Evolutionary conservation across 2,888 invertebrate genomes (phyloP), one percentile per base, ranked within the genome.

Genomic region (Orchesellides sinensis): DNA sequence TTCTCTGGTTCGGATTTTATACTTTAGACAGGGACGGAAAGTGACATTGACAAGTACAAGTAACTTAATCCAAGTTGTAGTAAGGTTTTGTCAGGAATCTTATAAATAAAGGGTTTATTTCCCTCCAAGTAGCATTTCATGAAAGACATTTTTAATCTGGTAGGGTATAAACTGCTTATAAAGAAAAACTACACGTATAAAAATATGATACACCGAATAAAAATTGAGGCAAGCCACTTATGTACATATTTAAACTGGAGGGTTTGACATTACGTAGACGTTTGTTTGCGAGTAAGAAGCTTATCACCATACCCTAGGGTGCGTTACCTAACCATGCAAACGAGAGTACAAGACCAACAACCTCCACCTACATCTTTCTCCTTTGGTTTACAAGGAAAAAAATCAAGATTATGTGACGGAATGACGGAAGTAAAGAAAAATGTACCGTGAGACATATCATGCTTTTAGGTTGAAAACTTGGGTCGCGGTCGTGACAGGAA

Each of bases 401-500:
- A 54, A 70, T 70, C 61, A 61, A 61, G 78, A 78, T 78, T 63
- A 61, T 17, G 69, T 23, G 23, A 52, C 35, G 49, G 56, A 47
- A 45, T 35, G 61, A 61, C 56, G 78, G 70, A 79, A 79, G 79
- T 79, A 63, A 70, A 70, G 70, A 79, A 52, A 79, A 70, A 79
- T 79, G 70, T 70, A 63, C 52, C 59, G 52, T 66, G 68, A 68
- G 68, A 68, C 59, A 47, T 61, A 66, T 68, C 66, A 77, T 66
- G 66, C 68, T 69, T 61, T 61, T 61, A 49, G 14, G 45, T 66
- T 47, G 17, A 17, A 14, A 29, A 59, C 78, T 61, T 65, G 70
- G 70, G 79, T 79, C 79, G 79, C 70, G 70, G 79, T 79, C 79
- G 79, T 79, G 79, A 79, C 79, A 70, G 79, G 79, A 79, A 79